Percentiles rank a stretch among this genome's conserved stretches.
Evolutionary conservation across 2,113 vertebrate species (phyloP).

Genomic region (Coregonus clupeaformis): DNA sequence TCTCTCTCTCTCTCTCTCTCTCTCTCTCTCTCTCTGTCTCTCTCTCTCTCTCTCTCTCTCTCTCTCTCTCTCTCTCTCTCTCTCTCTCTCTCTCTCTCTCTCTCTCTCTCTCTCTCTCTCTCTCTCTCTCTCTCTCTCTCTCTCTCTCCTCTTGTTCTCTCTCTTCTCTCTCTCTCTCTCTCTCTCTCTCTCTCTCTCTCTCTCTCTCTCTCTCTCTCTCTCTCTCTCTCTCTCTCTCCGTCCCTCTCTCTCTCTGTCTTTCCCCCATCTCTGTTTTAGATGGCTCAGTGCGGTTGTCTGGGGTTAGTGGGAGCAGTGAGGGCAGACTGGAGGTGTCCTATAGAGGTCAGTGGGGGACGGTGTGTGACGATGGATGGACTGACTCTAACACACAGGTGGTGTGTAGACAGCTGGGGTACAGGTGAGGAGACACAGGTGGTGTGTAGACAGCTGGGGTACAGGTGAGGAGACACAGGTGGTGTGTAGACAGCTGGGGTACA

Average conservation of each 20-base stretch:
- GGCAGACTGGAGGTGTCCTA: conserved; percentile 88
- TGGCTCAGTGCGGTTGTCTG: conserved; percentile 80
- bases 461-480: too few species aligned
- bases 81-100: too few species aligned
- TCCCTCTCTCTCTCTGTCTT: not conserved
- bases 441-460: too few species aligned
- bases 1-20: too few species aligned
- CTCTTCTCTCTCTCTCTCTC: not conserved
- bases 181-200: not conserved
- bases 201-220: not conserved
- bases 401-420: conserved; percentile 91
- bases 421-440: conserved; percentile 63
- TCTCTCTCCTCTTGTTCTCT: not conserved
- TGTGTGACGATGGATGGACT: conserved; percentile 93
- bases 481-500: too few species aligned
- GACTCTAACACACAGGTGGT: conserved; percentile 84
- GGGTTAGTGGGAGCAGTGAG: conserved; percentile 77
- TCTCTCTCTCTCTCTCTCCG: not conserved
- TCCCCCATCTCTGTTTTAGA: conserved; percentile 66
- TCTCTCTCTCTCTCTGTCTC: too few species aligned
- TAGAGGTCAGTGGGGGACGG: conserved; percentile 86
- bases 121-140: too few species aligned
- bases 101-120: too few species aligned
- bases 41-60: too few species aligned
- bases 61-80: too few species aligned